Evolutionary conservation across 2,797 vertebrate genomes (phyloP).

Genomic region (Adrianichthys oophorus): DNA sequence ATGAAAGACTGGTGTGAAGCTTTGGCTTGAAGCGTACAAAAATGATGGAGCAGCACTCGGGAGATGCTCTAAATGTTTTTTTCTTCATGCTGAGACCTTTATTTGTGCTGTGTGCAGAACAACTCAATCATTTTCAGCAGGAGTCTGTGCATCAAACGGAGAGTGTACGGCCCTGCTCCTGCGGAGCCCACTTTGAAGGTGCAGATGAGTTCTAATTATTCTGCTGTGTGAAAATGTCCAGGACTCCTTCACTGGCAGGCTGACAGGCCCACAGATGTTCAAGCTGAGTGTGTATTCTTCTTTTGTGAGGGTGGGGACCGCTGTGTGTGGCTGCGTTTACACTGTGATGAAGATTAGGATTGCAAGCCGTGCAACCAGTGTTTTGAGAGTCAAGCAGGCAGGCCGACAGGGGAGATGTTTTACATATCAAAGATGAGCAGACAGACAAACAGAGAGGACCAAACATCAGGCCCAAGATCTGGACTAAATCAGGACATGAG

Average conservation of each 20-base stretch:
- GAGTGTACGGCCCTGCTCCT: conserved; percentile 11
- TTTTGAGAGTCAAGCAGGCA: conserved; percentile 35
- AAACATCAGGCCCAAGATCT: conserved; percentile 32
- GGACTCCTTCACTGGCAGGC: conserved; percentile 36
- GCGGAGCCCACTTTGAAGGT: conserved; percentile 14
- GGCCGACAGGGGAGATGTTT: conserved; percentile 40
- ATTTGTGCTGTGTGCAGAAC: conserved; percentile 6
- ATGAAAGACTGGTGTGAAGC: too few relatives aligned
- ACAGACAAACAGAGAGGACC: conserved; percentile 9
- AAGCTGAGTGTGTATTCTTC: conserved; percentile 49
- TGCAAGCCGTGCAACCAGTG: conserved; percentile 41
- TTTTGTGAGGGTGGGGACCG: conserved; percentile 34
- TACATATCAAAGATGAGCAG: conserved; percentile 63
- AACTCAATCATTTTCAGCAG: not conserved
- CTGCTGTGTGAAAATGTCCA: conserved; percentile 24
- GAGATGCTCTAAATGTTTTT: not conserved
- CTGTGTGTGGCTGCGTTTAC: conserved; percentile 47
- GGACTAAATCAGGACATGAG: conserved; percentile 4
- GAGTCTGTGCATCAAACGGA: conserved; percentile 1
- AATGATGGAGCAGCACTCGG: not conserved
- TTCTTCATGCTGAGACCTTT: not conserved
- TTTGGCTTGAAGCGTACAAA: not conserved
- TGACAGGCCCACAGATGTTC: conserved; percentile 70
- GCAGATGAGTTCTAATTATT: conserved; percentile 37
- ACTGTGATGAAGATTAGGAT: conserved; percentile 58